These are phyloP conservation scores for Drosophila meridionalis DNA, from an alignment of 2,888 invertebrate species.

Conservation along the genomic window DNA sequence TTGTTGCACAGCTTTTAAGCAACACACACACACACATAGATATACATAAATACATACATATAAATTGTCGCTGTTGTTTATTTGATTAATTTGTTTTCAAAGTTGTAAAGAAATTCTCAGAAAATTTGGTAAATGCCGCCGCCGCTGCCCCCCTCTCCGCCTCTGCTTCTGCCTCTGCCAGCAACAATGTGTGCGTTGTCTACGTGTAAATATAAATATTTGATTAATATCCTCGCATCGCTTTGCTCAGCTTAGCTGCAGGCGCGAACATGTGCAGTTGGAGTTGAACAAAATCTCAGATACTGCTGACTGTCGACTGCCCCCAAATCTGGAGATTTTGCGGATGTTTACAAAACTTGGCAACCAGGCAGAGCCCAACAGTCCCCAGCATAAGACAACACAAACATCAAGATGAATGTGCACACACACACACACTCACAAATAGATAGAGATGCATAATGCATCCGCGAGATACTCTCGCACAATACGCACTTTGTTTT, in stretches of 20 bases:
- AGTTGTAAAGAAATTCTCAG: conserved; percentile 67
- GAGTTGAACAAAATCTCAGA: conserved; percentile 16
- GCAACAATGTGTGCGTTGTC: conserved; percentile 46
- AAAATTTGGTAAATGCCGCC: conserved; percentile 64
- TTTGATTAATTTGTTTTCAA: conserved; percentile 77
- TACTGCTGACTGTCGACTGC: conserved; percentile 10
- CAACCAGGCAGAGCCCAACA: conserved; percentile 20
- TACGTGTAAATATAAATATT: conserved; percentile 78
- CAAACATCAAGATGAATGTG: conserved; percentile 45
- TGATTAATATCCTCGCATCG: conserved; percentile 73
- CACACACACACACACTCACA: conserved; percentile 17
- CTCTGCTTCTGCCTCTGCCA: background rate
- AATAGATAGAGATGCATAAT: conserved; percentile 51
- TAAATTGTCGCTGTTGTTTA: conserved; percentile 68
- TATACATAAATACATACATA: conserved; percentile 7
- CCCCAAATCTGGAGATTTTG: conserved; percentile 51
- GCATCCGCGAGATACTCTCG: conserved; percentile 44
- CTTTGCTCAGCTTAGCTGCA: conserved; percentile 35
- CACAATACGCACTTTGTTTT: conserved; percentile 74
- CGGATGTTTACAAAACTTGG: conserved; percentile 77
- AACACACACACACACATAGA: conserved; percentile 21
- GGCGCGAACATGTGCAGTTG: conserved; percentile 62
- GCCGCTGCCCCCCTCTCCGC: background rate
- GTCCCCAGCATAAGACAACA: conserved; percentile 55
- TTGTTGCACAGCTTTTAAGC: conserved; percentile 51